Base-by-base conservation (phyloP, 2,888 invertebrate species). In the Cantharis lateralis region DNA sequence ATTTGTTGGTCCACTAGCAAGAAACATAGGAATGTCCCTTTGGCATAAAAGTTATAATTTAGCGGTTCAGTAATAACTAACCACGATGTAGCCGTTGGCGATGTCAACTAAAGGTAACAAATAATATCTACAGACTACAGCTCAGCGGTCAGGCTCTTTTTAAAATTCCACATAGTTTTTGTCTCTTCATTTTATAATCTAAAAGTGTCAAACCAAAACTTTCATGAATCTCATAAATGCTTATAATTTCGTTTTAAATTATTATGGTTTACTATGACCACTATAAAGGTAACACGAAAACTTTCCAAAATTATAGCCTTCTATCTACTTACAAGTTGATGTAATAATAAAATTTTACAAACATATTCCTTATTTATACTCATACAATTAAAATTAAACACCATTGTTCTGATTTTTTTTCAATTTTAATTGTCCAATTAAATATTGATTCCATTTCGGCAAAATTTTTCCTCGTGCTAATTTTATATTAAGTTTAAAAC, bases 11-110 rank as follows among this genome's bases (percentile, higher is more conserved):
- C 74, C 78, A 78, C 75, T 78, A 69, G 71, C 77, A 68, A 72
- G 76, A 76, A 77, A 74, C 77, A 80, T 69, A 74, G 82, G 82
- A 82, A 82, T 82, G 81, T 80, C 82, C 81, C 81, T 75, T 78
- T 81, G 81, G 82, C 81, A 78, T 72, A 77, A 74, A 78, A 78
- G 79, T 80, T 75, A 78, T 77, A 80, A 77, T 78, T 77, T 76
- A 79, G 77, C 76, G 77, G 76, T 80, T 78, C 79, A 77, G 79
- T 80, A 80, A 80, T 80, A 80, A 79, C 74, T 69, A 76, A 72
- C 76, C 80, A 74, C 69, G 64, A 75, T 68, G n/a, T 61, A 61
- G 70, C 78, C 76, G 73, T 68, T 48, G 76, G 76, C 80, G 76
- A 76, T 80, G 80, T 80, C 80, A 80, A 78, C 78, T 72, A 68